Conservation (phyloP, 2,888 invertebrate species). For the Chorisops tibialis region DNA sequence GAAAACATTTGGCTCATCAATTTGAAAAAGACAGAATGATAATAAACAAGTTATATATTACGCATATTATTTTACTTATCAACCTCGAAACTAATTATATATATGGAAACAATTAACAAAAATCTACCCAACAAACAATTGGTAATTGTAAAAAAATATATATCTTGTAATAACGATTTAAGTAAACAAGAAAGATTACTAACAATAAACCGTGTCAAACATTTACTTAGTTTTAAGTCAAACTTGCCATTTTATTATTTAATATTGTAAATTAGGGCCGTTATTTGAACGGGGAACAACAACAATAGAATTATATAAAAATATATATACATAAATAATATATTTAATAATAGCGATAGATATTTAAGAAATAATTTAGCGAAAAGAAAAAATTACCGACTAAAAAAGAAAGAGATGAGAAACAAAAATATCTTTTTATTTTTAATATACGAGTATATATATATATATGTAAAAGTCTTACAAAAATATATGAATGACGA, state of each 20-base stretch:
- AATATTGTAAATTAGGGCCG: conserved; percentile 37
- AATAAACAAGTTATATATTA: no score
- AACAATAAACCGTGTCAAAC: conserved; percentile 39
- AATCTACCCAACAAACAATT: not conserved
- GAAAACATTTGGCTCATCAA: no score
- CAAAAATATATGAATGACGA: not conserved
- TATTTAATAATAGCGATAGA: conserved; percentile 35
- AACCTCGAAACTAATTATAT: no score
- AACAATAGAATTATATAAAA: conserved; percentile 33
- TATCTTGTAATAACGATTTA: not conserved
- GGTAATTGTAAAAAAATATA: not conserved
- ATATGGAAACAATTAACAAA: not conserved
- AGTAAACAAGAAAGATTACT: conserved; percentile 31
- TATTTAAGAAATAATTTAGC: not conserved
- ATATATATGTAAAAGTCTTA: not conserved
- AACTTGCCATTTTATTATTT: conserved; percentile 38
- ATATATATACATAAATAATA: conserved; percentile 35
- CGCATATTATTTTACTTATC: no score
- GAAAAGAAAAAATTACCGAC: conserved; percentile 5
- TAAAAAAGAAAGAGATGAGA: conserved; percentile 13
- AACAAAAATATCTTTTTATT: conserved; percentile 27
- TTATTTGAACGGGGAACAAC: conserved; percentile 38
- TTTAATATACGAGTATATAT: conserved; percentile 29
- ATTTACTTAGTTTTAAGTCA: conserved; percentile 37
- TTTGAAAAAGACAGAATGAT: no score